phyloP scores from a whole-genome alignment of 2,888 invertebrate genomes.

The Thumatha senex region DNA sequence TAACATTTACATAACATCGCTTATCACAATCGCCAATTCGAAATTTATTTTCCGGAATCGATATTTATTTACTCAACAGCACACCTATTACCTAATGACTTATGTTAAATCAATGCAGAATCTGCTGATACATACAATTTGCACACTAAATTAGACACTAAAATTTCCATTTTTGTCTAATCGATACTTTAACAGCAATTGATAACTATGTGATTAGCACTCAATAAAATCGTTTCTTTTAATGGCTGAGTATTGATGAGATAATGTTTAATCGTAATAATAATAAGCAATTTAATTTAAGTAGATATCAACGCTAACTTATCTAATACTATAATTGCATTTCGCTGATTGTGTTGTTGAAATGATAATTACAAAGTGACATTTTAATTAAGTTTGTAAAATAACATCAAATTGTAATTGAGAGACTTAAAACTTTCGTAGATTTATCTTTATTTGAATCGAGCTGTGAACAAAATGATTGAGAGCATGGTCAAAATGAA shows the following conservation, averaged over 20 bases:
- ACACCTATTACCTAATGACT: conserved; percentile 15
- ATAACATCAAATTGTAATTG: conserved; percentile 31
- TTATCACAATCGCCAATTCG: conserved; percentile 1
- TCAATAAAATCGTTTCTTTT: conserved; percentile 33
- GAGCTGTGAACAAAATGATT: conserved; percentile 28
- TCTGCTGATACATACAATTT: conserved; percentile 24
- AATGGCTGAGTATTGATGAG: conserved; percentile 24
- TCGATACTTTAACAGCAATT: conserved; percentile 32
- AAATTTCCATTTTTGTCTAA: conserved; percentile 4
- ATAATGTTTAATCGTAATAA: conserved; percentile 31
- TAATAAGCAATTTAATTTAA: conserved; percentile 30
- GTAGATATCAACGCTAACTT: conserved; percentile 33
- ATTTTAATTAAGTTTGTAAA: conserved; percentile 44
- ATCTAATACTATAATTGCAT: conserved; percentile 47
- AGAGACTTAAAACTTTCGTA: conserved; percentile 25
- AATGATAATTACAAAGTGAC: conserved; percentile 47
- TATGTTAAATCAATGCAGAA: no score
- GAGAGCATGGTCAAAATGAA: conserved; percentile 45
- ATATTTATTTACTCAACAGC: conserved; percentile 11
- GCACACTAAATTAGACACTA: conserved; percentile 29
- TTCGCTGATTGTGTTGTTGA: conserved; percentile 45
- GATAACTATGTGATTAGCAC: conserved; percentile 37
- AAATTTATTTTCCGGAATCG: conserved; percentile 11
- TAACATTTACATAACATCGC: neutral
- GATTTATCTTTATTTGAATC: conserved; percentile 39